These are phyloP conservation scores for Aspidoscelis tigris DNA, from an alignment of 2,113 vertebrate genomes.

Conservation along the genomic window DNA sequence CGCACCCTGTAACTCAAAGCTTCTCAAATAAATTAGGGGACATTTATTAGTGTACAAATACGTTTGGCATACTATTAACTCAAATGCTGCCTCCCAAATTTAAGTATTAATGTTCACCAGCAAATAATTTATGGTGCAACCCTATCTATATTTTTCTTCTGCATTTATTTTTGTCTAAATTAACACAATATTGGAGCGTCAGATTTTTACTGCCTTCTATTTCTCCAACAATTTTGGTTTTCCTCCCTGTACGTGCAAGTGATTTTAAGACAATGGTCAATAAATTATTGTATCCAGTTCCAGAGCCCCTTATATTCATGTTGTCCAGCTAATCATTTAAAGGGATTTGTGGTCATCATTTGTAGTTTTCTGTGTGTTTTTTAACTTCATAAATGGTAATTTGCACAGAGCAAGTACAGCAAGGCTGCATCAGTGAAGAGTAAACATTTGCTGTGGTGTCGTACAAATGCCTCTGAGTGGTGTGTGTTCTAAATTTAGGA, in stretches of 20 bases:
- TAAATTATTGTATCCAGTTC: neutral
- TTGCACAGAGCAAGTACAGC: conserved; percentile 27
- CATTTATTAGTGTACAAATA: neutral
- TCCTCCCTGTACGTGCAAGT: neutral
- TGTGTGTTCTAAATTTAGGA: conserved; percentile 47
- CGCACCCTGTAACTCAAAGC: neutral
- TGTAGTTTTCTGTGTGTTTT: neutral
- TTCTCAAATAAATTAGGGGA: neutral
- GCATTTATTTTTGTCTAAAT: no score
- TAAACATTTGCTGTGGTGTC: conserved; percentile 50
- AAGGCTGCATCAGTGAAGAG: conserved; percentile 34
- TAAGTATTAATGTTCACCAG: neutral
- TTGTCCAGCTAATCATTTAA: conserved; percentile 7
- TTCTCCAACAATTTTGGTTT: neutral
- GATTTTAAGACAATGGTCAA: neutral
- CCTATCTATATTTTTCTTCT: no score
- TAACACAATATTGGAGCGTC: neutral
- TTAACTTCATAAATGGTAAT: conserved; percentile 32
- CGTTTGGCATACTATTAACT: neutral
- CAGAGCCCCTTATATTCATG: neutral
- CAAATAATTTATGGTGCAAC: neutral
- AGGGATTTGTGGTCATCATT: conserved; percentile 20
- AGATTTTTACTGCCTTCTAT: neutral
- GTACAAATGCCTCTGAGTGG: conserved; percentile 48
- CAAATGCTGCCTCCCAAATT: neutral